A percentile compares a stretch with the other conserved stretches of the same genome.
phyloP scores from a whole-genome alignment of 2,113 vertebrate species.

The Marcusenius ussheri region DNA sequence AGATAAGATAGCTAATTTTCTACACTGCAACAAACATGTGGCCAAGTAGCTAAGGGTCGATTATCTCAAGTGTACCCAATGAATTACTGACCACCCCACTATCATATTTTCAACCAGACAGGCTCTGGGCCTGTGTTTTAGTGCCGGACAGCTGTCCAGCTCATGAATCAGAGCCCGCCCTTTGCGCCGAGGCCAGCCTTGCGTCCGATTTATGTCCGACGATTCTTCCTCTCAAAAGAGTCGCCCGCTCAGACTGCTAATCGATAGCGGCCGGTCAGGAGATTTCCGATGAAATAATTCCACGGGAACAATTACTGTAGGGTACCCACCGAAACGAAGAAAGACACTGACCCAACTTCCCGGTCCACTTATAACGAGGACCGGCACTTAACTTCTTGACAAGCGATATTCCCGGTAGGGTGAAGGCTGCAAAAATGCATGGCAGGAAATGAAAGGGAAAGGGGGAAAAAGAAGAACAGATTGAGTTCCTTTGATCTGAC shows the following conservation, averaged over 20 bases:
- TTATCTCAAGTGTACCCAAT: background rate
- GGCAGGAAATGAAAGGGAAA: constrained; percentile 19
- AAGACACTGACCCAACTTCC: background rate
- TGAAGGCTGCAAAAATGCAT: constrained; percentile 10
- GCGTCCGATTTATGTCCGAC: background rate
- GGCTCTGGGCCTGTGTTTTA: background rate
- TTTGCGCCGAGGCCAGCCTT: too few relatives aligned
- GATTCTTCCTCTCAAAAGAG: background rate
- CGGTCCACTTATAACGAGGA: background rate
- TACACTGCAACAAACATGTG: background rate
- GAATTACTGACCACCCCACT: constrained; percentile 8
- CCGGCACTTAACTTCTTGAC: constrained; percentile 6
- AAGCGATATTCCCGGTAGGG: constrained; percentile 16
- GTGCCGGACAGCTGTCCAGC: background rate
- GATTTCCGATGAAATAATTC: background rate
- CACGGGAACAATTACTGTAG: background rate
- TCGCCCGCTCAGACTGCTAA: background rate
- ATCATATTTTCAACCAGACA: constrained; percentile 8
- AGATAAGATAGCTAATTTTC: background rate
- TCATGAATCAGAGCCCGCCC: constrained; percentile 10
- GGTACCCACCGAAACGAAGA: background rate
- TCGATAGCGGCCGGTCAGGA: background rate
- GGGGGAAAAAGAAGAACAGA: constrained; percentile 20
- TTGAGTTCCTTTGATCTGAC: constrained; percentile 42
- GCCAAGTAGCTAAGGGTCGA: background rate